These are phyloP conservation scores for Eugnorisma glareosa DNA, from an alignment of 2,888 invertebrate genomes.

Conservation along the genomic window DNA sequence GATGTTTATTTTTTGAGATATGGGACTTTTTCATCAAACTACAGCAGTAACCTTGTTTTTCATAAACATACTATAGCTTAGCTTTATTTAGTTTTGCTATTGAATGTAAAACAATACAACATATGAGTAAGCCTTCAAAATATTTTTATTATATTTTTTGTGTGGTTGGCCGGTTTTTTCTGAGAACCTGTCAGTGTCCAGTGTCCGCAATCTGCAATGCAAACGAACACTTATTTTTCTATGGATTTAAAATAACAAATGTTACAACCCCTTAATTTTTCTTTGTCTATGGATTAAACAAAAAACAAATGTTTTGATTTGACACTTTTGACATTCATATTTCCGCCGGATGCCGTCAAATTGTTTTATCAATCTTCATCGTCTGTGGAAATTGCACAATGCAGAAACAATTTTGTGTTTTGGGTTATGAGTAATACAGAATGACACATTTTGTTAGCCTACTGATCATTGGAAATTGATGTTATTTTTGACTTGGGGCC, in stretches of 20 bases:
- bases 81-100: no score
- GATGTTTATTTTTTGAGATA: no score
- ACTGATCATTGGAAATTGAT: constrained; percentile 22
- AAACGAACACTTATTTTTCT: no score
- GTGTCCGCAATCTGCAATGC: background rate
- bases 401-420: constrained; percentile 13
- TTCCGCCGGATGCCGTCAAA: background rate
- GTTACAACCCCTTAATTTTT: background rate
- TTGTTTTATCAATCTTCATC: background rate
- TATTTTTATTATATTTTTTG: no score
- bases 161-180: no score
- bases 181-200: background rate
- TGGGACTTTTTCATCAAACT: no score
- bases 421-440: constrained; percentile 21
- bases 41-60: no score
- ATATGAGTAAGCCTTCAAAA: no score
- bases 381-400: constrained; percentile 13
- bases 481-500: constrained; percentile 6
- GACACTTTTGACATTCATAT: background rate
- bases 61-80: no score
- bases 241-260: no score
- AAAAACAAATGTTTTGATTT: background rate
- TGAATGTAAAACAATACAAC: no score
- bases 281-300: constrained; percentile 1
- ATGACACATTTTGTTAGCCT: constrained; percentile 30